phyloP scores from a whole-genome alignment of 2,888 invertebrate genomes.

The Achlya flavicornis region DNA sequence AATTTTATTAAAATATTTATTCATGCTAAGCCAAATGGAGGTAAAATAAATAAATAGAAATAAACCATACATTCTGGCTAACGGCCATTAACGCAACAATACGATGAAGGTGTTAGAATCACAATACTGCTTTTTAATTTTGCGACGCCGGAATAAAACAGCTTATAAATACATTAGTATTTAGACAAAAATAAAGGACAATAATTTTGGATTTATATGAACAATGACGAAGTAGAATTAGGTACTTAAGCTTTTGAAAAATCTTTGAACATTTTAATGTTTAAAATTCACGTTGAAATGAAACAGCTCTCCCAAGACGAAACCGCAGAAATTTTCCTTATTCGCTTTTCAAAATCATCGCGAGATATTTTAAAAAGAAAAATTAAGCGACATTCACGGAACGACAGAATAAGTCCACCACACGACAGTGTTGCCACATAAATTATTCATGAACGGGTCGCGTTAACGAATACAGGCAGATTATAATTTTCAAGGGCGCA shows the following conservation, averaged over 20 bases:
- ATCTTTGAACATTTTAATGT: too few species aligned
- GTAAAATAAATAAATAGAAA: not conserved
- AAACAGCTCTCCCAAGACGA: not conserved
- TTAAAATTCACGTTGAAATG: too few species aligned
- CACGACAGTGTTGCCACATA: slow-evolving; percentile 35
- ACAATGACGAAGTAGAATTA: too few species aligned
- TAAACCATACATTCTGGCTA: not conserved
- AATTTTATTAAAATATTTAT: slow-evolving; percentile 19
- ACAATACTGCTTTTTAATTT: not conserved
- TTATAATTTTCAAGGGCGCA: slow-evolving; percentile 56
- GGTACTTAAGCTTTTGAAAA: too few species aligned
- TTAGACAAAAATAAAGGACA: not conserved
- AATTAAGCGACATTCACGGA: slow-evolving; percentile 11
- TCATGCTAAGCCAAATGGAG: slow-evolving; percentile 7
- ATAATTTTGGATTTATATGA: too few species aligned
- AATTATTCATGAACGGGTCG: slow-evolving; percentile 59
- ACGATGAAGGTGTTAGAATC: not conserved
- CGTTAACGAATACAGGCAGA: slow-evolving; percentile 55
- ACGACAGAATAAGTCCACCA: slow-evolving; percentile 38
- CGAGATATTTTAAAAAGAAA: slow-evolving; percentile 13
- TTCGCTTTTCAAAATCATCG: not conserved
- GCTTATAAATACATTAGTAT: not conserved
- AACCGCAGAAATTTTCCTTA: not conserved
- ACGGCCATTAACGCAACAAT: slow-evolving; percentile 2
- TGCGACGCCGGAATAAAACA: not conserved